Percentiles rank a stretch among this genome's conserved stretches.
These are phyloP conservation scores for Brachionus rubens DNA, from an alignment of 1,140 invertebrate genomes.

Conservation along the genomic window DNA sequence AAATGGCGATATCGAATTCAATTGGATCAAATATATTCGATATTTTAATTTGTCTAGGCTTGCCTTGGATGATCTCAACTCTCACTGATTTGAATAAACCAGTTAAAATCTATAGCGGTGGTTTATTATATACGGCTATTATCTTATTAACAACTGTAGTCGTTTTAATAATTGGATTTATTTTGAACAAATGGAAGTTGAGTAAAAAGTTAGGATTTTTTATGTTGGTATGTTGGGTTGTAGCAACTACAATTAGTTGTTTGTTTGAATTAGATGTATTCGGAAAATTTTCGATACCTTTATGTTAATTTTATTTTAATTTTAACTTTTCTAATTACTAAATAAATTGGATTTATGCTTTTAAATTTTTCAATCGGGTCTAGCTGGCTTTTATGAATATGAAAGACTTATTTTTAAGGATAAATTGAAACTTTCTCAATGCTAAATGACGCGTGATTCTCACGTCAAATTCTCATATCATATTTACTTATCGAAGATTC, in stretches of 20 bases:
- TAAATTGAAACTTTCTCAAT: no score
- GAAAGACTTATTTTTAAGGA: no score
- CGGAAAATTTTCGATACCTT: slow-evolving; percentile 52
- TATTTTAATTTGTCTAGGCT: slow-evolving; percentile 58
- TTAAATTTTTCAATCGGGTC: background rate
- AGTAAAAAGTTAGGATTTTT: slow-evolving; percentile 51
- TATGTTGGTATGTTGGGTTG: slow-evolving; percentile 51
- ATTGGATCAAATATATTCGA: slow-evolving; percentile 61
- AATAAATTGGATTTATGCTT: background rate
- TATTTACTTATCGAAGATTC: no score
- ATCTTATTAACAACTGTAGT: slow-evolving; percentile 55
- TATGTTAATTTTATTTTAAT: slow-evolving; percentile 49
- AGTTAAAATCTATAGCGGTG: slow-evolving; percentile 49
- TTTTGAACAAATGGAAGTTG: slow-evolving; percentile 53
- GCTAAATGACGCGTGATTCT: no score
- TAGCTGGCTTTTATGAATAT: no score
- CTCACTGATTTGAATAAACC: background rate
- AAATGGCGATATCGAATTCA: slow-evolving; percentile 60
- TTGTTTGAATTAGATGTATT: slow-evolving; percentile 58
- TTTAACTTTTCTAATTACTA: background rate
- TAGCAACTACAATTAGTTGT: slow-evolving; percentile 53
- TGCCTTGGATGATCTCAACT: slow-evolving; percentile 54
- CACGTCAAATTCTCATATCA: no score
- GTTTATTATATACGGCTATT: slow-evolving; percentile 53
- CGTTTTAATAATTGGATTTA: slow-evolving; percentile 52